These are phyloP conservation scores for Xiphophorus hellerii DNA, from an alignment of 2,113 vertebrate species.

Conservation along the genomic window DNA sequence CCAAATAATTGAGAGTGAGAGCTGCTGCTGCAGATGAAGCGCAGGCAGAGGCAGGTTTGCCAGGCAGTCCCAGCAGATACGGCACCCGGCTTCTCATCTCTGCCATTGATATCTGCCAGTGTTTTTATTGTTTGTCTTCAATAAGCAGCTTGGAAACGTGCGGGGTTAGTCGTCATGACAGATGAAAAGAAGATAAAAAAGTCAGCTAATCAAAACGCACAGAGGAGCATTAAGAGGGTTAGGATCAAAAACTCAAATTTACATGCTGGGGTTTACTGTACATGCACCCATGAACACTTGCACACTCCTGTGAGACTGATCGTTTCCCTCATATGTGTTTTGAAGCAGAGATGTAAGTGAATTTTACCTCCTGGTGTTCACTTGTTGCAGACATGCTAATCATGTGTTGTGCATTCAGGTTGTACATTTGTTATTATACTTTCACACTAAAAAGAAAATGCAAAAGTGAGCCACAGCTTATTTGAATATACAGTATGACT, in stretches of 20 bases:
- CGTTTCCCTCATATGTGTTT: conserved; percentile 54
- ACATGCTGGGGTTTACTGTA: conserved; percentile 51
- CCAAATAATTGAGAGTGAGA: conserved; percentile 99
- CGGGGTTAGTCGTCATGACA: conserved; percentile 72
- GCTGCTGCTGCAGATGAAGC: conserved; percentile 93
- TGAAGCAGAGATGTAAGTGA: conserved; percentile 57
- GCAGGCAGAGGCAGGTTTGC: conserved; percentile 85
- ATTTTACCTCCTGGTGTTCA: conserved; percentile 53
- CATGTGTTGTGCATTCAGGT: conserved; percentile 63
- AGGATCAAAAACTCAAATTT: conserved; percentile 59
- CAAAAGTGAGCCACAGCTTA: conserved; percentile 4
- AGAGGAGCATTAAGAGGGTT: conserved; percentile 58
- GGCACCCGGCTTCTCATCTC: conserved; percentile 89
- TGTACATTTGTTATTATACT: conserved; percentile 48
- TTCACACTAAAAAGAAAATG: conserved; percentile 34
- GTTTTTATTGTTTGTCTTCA: conserved; percentile 89
- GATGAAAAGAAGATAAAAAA: conserved; percentile 44
- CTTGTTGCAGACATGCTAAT: conserved; percentile 68
- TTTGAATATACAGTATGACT: conserved; percentile 24
- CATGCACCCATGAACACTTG: conserved; percentile 36
- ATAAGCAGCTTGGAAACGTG: conserved; percentile 77
- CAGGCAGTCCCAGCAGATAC: conserved; percentile 88
- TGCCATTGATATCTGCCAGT: conserved; percentile 88
- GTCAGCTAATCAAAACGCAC: conserved; percentile 74
- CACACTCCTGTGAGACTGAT: conserved; percentile 59